Base-by-base conservation (phyloP, 2,888 invertebrate species). In the Tipula unca region DNA sequence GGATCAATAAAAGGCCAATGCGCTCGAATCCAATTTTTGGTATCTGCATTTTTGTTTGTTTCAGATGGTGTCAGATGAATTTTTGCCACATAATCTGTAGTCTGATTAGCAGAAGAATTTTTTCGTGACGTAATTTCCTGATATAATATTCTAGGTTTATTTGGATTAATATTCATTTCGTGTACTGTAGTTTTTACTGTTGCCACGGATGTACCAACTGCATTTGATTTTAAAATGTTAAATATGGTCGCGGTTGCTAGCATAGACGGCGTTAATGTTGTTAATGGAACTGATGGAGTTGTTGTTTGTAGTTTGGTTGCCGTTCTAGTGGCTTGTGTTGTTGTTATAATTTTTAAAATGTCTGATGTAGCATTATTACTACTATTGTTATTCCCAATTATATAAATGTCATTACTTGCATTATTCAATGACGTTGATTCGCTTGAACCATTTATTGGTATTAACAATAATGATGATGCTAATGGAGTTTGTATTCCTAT, bases 1-100 rank as follows among this genome's bases (percentile, higher is more conserved):
- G 94, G 92, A 89, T 94, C 93, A 83, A 93, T 92, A 89, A 93
- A 94, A 13, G 94, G 93, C 94, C 94, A 94, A 87, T 93, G 91
- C 48, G 92, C 92, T 85, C 93, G 93, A 88, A 93, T 92, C 94
- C 94, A 94, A 69, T 92, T 91, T 86, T 91, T 91, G 87, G 88
- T 82, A 39, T 86, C 84, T 29, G 29, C 20, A 29, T 42, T 83
- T 83, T 83, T 83, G 25, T 83, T 69, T 25, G 69, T 69, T 69
- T 69, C 69, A 8, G 69, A 69, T 14, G 69, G 69, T 25, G 69
- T 69, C 3, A 69, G 69, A 69, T 69, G 69, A 69, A 69, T 20
- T 25, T 69, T 69, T 1, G 69, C 69, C 10, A 69, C 69, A 69
- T 69, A 69, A 69, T 69, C 69, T 69, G 69, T 69, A 10, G 69